Evolutionary conservation across 2,113 vertebrate species (phyloP), one percentile per base, ranked within the genome.

Genomic region (Galemys pyrenaicus): DNA sequence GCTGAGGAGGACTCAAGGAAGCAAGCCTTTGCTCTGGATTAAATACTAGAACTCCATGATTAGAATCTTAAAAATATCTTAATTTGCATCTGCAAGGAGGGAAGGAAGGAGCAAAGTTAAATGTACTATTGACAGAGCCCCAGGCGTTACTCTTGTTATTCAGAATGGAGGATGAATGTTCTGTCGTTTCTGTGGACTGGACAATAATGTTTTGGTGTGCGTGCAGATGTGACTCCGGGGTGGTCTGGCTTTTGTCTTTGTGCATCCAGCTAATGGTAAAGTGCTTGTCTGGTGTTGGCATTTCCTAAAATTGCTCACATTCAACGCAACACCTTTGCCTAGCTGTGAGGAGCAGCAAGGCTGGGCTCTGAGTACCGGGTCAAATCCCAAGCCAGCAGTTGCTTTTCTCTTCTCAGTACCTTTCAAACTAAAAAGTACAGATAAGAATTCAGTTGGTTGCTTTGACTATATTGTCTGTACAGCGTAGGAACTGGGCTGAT

Each of bases 341-440:
- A 9, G 17, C 77, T 32, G 13, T n/a, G 30, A 4, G 20, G 11
- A 64, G 49, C 28, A 64, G n/a, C 39, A 60, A 64, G n/a, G 15
- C 12, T 60, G 30, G 16, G 5, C 37, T 78, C 35, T 39, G 4
- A 9, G 9, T 22, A 35, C 37, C 68, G 8, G 9, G 35, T 35
- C 30, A 17, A 39, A 49, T 68, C 51, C 60, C 8, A 12, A 49
- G 13, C 58, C 35, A 70, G 46, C 20, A n/a, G 30, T 4, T 73
- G 44, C 35, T 70, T 54, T 79, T 44, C 19, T 79, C 67, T 71
- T 54, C 87, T 58, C 32, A n/a, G 65, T 62, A 41, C 16, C 26
- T 89, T 87, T 90, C 96, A 80, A 37, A 44, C 62, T 67, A 49
- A 87, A 30, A 26, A 37, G 19, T 84, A 70, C 6, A 85, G 35